Percentiles rank a stretch among this genome's conserved stretches.
Evolutionary conservation across 2,113 vertebrate genomes (phyloP).

Genomic region (Alaudala cheleensis): DNA sequence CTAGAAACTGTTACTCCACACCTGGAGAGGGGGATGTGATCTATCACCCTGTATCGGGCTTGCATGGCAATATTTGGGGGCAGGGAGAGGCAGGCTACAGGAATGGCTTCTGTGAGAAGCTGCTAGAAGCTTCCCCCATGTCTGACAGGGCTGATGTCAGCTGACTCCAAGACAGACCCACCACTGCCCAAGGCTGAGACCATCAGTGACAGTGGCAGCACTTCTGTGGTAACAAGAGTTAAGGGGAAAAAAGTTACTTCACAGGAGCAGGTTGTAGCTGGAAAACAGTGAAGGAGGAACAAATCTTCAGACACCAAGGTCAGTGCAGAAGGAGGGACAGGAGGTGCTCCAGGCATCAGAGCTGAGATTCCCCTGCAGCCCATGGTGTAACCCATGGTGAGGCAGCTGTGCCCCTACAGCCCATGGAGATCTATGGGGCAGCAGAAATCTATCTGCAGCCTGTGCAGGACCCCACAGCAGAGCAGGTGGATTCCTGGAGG

Average conservation of each 20-base stretch:
- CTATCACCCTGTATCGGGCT: background rate
- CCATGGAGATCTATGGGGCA: too few species aligned
- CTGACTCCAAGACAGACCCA: background rate
- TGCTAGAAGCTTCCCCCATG: background rate
- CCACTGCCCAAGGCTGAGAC: background rate
- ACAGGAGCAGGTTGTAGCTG: background rate
- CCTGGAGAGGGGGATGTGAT: background rate
- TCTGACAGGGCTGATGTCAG: background rate
- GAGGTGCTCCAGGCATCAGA: background rate
- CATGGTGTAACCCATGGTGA: fast-evolving
- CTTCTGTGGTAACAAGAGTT: background rate
- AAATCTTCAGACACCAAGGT: background rate
- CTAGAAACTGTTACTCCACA: background rate
- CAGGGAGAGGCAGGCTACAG: background rate
- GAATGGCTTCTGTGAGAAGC: background rate
- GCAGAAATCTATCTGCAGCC: background rate
- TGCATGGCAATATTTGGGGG: background rate
- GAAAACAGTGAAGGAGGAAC: background rate
- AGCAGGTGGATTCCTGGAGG: background rate
- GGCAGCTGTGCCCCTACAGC: background rate
- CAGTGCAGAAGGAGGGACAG: background rate
- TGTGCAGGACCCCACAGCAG: background rate
- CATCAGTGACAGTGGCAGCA: too few species aligned
- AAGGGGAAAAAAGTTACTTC: background rate
- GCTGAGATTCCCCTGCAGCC: background rate